Conservation (phyloP, 1,140 invertebrate species). For the Drosophila micromelanica region DNA sequence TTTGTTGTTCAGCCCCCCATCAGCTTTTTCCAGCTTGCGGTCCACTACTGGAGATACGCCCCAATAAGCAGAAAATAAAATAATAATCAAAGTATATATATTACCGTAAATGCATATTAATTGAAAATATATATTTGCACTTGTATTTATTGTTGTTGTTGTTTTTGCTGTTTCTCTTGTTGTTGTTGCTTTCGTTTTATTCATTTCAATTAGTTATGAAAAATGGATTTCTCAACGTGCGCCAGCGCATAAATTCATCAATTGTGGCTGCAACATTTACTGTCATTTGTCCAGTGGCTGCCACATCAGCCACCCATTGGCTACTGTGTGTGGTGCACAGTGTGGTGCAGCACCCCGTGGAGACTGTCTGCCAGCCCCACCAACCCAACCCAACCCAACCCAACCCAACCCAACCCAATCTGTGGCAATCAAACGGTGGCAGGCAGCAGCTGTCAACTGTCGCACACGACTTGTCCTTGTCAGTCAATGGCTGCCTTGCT, state of each 20-base stretch:
- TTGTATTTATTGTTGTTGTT: neutral
- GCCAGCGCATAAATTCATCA: slow-evolving; percentile 78
- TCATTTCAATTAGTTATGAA: slow-evolving; percentile 76
- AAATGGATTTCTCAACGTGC: slow-evolving; percentile 73
- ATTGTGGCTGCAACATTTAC: slow-evolving; percentile 63
- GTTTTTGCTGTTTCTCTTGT: neutral
- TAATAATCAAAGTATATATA: slow-evolving; percentile 36
- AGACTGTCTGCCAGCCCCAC: slow-evolving; percentile 18
- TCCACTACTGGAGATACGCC: slow-evolving; percentile 48
- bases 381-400: slow-evolving; percentile 3
- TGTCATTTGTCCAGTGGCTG: slow-evolving; percentile 69
- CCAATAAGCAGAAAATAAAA: neutral
- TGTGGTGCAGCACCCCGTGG: slow-evolving; percentile 13
- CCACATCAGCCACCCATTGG: slow-evolving; percentile 29
- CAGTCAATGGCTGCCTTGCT: slow-evolving; percentile 59
- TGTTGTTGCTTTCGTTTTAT: neutral
- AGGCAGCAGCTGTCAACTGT: slow-evolving; percentile 81
- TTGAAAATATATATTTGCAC: slow-evolving; percentile 31
- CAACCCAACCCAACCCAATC: slow-evolving; percentile 9
- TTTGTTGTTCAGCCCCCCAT: slow-evolving; percentile 55
- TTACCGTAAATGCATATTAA: slow-evolving; percentile 48
- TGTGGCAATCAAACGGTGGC: slow-evolving; percentile 62
- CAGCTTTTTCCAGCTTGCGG: slow-evolving; percentile 6
- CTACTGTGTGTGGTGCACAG: slow-evolving; percentile 28
- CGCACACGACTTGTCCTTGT: slow-evolving; percentile 81